Evolutionary conservation across 37 sponge, comb jelly and placozoan genomes (phyloP), one percentile per base, ranked within the genome.

Genomic region (Spongilla lacustris): DNA sequence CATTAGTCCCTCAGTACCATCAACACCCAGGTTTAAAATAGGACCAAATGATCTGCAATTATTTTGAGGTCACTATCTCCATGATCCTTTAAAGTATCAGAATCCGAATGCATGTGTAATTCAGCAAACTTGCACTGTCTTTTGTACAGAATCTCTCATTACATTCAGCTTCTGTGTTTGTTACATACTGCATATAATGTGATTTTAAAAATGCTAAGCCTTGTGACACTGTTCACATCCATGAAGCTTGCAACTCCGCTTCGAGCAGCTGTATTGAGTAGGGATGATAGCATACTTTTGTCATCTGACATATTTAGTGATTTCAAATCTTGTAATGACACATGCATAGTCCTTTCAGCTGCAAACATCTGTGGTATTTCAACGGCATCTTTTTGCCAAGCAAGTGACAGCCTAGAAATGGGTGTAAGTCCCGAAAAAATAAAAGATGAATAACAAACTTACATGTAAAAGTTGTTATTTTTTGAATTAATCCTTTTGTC

Each of bases 381-480:
- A 58, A 58, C 58, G 19, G 58, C 58, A 58, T 58, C 58, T 58
- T 58, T 58, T 58, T 58, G 58, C 58, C 58, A 17, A 58, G 58
- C 58, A 58, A 58, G 58, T 58, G 58, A 58, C 58, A 58, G 58
- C 58, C 58, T 58, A 58, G 58, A 58, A 58, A 58, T 58, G 58
- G 58, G 58, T 58, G 58, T 58, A 58, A 58, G 58, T 58, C 58
- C 58, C 58, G 19, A 58, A 58, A 58, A 14, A 58, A 58, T 58
- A 58, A 58, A 58, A 58, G 58, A 58, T 58, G 46, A 58, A 58
- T 58, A 14, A 58, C 58, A 58, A 58, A 58, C 58, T 58, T 58
- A 41, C n/a, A n/a, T n/a, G n/a, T n/a, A 58, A 58, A 58, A 14
- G 58, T 58, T 6, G 12, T 58, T 58, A 17, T 58, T 58, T 58